A percentile compares a stretch with the other conserved stretches of the same genome.
These are phyloP conservation scores for Engystomops pustulosus DNA, from an alignment of 2,113 vertebrate species.

Conservation along the genomic window DNA sequence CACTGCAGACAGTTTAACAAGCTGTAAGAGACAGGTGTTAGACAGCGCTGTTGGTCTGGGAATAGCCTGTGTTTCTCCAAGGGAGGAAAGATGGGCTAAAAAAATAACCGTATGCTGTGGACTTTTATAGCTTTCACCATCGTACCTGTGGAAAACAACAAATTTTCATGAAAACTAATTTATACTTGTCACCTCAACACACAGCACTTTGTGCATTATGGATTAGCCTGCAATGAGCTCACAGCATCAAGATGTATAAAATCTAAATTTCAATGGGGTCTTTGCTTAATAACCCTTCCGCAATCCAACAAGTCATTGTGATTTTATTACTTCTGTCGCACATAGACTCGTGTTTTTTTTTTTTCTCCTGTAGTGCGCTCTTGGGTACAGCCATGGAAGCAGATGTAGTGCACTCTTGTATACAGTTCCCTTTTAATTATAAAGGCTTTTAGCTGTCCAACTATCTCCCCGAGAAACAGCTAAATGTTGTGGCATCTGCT, in stretches of 20 bases:
- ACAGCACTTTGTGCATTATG: not conserved
- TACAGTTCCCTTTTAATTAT: conserved; percentile 41
- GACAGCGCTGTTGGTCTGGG: conserved; percentile 53
- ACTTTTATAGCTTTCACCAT: not conserved
- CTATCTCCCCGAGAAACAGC: not conserved
- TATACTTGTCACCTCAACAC: not conserved
- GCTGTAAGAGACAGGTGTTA: conserved; percentile 57
- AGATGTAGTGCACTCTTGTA: not conserved
- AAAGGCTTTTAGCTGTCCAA: conserved; percentile 22
- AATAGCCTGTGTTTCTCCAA: conserved; percentile 14
- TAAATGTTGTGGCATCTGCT: conserved; percentile 54
- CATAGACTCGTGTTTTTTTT: conserved; percentile 11
- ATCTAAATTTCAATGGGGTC: not conserved
- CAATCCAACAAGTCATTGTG: not conserved
- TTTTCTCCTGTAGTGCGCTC: not conserved
- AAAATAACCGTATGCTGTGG: not conserved
- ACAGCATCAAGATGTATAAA: not conserved
- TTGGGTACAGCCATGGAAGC: conserved; percentile 11
- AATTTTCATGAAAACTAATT: conserved; percentile 13
- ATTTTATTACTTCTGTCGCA: not conserved
- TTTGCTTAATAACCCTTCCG: not conserved
- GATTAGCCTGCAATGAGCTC: not conserved
- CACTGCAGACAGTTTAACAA: conserved; percentile 55
- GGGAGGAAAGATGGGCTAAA: not conserved
- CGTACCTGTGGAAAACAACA: not conserved